Evolutionary conservation across 1,140 invertebrate species (phyloP).

Genomic region (Drosophila arizonae): DNA sequence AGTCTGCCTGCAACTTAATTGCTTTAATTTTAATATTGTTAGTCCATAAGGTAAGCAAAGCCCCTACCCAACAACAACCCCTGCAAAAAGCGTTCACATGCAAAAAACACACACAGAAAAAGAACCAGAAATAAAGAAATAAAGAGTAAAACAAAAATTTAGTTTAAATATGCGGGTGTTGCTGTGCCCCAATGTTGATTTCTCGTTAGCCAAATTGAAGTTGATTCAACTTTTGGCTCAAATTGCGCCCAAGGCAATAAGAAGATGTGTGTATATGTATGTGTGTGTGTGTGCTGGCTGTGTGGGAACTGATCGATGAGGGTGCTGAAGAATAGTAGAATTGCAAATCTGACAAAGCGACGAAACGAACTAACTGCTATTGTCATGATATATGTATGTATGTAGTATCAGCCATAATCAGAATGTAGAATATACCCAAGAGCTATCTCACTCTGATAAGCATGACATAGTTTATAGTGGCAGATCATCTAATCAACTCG

Average conservation of each 20-base stretch:
- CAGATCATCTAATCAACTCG: too few relatives aligned
- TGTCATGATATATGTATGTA: not conserved
- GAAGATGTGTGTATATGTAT: not conserved
- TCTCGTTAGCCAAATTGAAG: constrained; percentile 46
- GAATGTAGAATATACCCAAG: too few relatives aligned
- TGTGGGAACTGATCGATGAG: constrained; percentile 31
- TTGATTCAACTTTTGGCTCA: constrained; percentile 56
- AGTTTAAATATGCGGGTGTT: constrained; percentile 64
- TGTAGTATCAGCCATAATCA: not conserved
- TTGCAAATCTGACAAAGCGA: constrained; percentile 4
- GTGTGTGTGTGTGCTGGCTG: constrained; percentile 3
- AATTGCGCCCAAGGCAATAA: constrained; percentile 39
- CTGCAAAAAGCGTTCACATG: constrained; percentile 26
- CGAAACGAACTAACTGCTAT: not conserved
- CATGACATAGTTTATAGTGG: too few relatives aligned
- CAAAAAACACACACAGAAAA: constrained; percentile 24
- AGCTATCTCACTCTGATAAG: too few relatives aligned
- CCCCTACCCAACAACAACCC: constrained; percentile 9
- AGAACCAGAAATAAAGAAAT: constrained; percentile 23
- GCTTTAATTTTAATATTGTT: constrained; percentile 81
- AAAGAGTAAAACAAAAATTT: constrained; percentile 21
- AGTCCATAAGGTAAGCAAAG: constrained; percentile 76
- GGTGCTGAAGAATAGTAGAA: constrained; percentile 17
- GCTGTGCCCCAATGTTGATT: constrained; percentile 21
- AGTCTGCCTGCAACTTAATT: constrained; percentile 81